These are phyloP conservation scores for Nannobrachium achirus DNA, from an alignment of 2,113 vertebrate genomes.

Conservation along the genomic window DNA sequence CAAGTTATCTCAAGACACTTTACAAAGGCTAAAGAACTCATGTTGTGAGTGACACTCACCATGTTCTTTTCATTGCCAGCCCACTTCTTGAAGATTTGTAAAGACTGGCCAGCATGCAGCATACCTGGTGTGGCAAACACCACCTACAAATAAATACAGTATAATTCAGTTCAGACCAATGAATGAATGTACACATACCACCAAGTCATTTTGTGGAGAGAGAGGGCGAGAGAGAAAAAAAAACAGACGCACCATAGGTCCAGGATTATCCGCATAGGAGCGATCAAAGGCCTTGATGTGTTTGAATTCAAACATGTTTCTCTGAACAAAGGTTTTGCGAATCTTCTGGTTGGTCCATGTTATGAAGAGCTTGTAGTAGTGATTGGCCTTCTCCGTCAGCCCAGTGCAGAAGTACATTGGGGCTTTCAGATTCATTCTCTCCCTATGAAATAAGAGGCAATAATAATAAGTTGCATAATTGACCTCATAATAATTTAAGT, in stretches of 20 bases:
- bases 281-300: constrained; percentile 97
- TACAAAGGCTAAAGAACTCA: no score
- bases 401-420: constrained; percentile 99
- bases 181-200: not conserved
- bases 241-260: constrained; percentile 87
- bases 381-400: constrained; percentile 96
- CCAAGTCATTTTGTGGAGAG: not conserved
- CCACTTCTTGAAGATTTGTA: constrained; percentile 99
- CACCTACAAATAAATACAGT: constrained; percentile 76
- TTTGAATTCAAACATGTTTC: constrained; percentile 99
- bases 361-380: constrained; percentile 99
- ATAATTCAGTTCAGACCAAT: not conserved
- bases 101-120: constrained; percentile 95
- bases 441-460: constrained; percentile 77
- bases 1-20: no score
- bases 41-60: constrained; percentile 75
- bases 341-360: constrained; percentile 99
- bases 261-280: constrained; percentile 93
- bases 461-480: constrained; percentile 1
- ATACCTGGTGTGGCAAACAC: constrained; percentile 98
- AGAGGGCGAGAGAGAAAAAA: not conserved
- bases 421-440: constrained; percentile 96
- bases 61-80: constrained; percentile 98
- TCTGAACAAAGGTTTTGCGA: constrained; percentile 96
- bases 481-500: not conserved